Evolutionary conservation across 1,140 invertebrate genomes (phyloP), one percentile per base, ranked within the genome.

Genomic region (Teleogryllus occipitalis): DNA sequence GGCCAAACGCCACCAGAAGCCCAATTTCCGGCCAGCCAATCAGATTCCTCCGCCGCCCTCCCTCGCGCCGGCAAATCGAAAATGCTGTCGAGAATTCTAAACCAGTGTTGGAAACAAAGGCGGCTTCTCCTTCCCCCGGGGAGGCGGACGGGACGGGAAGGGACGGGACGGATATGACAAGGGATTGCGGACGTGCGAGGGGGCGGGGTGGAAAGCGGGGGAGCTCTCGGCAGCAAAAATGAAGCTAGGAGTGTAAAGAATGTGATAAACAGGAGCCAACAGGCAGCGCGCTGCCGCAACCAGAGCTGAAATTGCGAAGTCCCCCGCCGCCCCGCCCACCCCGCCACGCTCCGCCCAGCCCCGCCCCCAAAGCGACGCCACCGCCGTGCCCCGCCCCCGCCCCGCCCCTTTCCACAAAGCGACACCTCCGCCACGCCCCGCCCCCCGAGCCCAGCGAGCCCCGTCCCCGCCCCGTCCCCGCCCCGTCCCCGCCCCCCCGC

Each of bases 51-150:
- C 54, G 54, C 18, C 54, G 54, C 54, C 54, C 54, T 65, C 54
- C 18, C 54, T 65, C 54, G 54, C 54, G 54, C 54, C 10, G 18
- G 54, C 54, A 65, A 65, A 65, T 65, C 54, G 54, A 65, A 65
- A 65, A 65, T 65, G 54, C 54, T 65, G 54, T 65, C 54, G 54
- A 65, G 49, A 65, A 65, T 65, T 65, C 54, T 65, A 65, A 65
- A 65, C 54, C 54, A 65, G 7, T 65, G 54, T 65, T 65, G 54
- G 54, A 65, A 54, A 65, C 54, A 65, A 65, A 65, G 54, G 54
- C 10, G 54, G 54, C 2, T 7, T 65, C 7, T 7, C 7, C 54
- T 65, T 18, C 54, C 54, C 54, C 54, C 18, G 10, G 54, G 54
- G 54, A 65, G 54, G 10, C 10, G 7, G 54, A 18, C 10, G 54